Base-by-base conservation (phyloP, 2,888 invertebrate species). In the Meteorus cinctellus region DNA sequence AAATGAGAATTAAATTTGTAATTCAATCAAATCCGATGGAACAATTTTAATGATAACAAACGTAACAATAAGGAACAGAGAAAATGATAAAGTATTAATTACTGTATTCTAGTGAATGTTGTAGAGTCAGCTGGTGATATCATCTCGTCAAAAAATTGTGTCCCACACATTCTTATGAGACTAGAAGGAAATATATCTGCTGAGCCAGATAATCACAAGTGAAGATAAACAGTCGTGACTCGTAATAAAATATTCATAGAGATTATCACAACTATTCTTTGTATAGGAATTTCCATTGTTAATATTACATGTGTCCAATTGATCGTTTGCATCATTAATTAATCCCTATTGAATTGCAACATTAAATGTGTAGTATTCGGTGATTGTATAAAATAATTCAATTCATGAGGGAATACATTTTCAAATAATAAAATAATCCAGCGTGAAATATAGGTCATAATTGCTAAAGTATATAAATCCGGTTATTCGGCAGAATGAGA, bases 191-290 rank as follows among this genome's bases (percentile, higher is more conserved):
- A 45, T 48, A 48, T 62, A 62, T 69, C 41, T 63, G 63, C 62
- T 62, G 29, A 62, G 63, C 62, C 62, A 72, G 62, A 80, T 72
- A 68, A 68, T 77, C 77, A 75, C 76, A 70, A 72, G 70, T 63
- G 51, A 71, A 75, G 76, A 74, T 77, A 79, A 79, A 75, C 74
- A 67, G 71, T 77, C 72, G 66, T 74, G 72, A 62, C 62, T 59
- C 55, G 34, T 19, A 12, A 29, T 70, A 14, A 60, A 70, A 60
- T 55, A 70, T 55, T 55, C n/a, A 31, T 12, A 55, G 55, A 55
- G n/a, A 55, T 68, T n/a, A 51, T 31, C 51, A n/a, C 6, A 14
- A 16, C 2, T 24, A 10, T 2, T 19, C 5, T n/a, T 2, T 6
- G 2, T n/a, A 12, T 41, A 41, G 8, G 4, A 41, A 1, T 41